Evolutionary conservation across 2,797 vertebrate species (phyloP).

Genomic region (Myioborus miniatus): DNA sequence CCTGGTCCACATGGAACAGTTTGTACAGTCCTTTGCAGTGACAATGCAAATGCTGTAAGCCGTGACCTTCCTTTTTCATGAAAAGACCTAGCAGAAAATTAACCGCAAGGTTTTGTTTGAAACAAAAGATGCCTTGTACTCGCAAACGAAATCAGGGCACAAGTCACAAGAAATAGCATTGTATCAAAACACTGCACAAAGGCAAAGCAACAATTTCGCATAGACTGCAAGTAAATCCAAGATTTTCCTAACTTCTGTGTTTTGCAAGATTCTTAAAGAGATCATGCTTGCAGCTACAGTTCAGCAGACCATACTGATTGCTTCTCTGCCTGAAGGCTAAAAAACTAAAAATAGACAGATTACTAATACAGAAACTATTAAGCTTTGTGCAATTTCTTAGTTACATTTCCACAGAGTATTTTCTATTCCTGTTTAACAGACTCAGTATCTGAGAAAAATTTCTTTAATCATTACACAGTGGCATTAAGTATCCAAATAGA

Average conservation of each 20-base stretch:
- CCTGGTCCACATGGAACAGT: conserved; percentile 49
- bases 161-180: conserved; percentile 67
- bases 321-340: background rate
- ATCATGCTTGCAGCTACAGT: background rate
- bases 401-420: conserved; percentile 4
- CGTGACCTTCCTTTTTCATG: conserved; percentile 68
- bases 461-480: background rate
- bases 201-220: conserved; percentile 30
- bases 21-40: conserved; percentile 49
- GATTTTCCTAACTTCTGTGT: conserved; percentile 42
- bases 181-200: conserved; percentile 54
- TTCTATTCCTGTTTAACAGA: conserved; percentile 23
- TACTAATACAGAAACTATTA: conserved; percentile 43
- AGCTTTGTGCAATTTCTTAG: background rate
- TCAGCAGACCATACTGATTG: background rate
- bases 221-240: conserved; percentile 33
- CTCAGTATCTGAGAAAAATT: background rate
- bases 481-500: background rate
- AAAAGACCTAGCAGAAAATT: conserved; percentile 69
- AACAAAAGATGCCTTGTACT: conserved; percentile 66
- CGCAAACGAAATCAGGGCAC: conserved; percentile 57
- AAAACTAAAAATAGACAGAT: conserved; percentile 21
- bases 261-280: conserved; percentile 42
- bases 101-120: conserved; percentile 64
- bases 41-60: conserved; percentile 64